A percentile compares a stretch with the other conserved stretches of the same genome.
phyloP scores from a whole-genome alignment of 2,888 invertebrate species.

The Orchesellides sinensis region DNA sequence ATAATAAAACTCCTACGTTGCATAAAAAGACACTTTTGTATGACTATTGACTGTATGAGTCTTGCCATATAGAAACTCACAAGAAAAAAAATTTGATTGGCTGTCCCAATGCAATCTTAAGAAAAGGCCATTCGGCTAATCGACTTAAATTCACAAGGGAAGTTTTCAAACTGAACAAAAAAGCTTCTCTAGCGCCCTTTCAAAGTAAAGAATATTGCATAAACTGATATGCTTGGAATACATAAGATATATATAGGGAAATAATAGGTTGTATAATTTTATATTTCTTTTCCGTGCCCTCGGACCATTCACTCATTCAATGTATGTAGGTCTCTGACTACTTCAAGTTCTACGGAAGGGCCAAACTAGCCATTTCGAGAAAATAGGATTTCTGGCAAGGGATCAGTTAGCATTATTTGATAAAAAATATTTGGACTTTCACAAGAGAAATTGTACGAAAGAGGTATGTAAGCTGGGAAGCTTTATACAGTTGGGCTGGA shows the following conservation, averaged over 20 bases:
- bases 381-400: constrained; percentile 67
- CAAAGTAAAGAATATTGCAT: constrained; percentile 22
- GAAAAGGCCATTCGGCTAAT: constrained; percentile 56
- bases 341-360: constrained; percentile 27
- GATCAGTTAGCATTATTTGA: constrained; percentile 68
- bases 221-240: not conserved
- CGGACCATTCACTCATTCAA: constrained; percentile 26
- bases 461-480: not conserved
- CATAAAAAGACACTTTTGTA: constrained; percentile 47
- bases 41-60: constrained; percentile 31
- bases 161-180: constrained; percentile 45
- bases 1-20: constrained; percentile 61
- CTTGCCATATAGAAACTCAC: constrained; percentile 11
- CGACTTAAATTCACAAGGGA: constrained; percentile 61
- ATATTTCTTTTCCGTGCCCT: constrained; percentile 20
- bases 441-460: not conserved
- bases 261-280: not conserved
- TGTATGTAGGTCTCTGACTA: constrained; percentile 6
- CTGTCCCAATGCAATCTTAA: constrained; percentile 59
- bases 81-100: constrained; percentile 51
- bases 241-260: not conserved
- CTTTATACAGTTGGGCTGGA: no score
- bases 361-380: constrained; percentile 57
- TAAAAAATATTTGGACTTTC: constrained; percentile 11
- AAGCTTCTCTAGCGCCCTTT: constrained; percentile 7